Evolutionary conservation across 1,140 invertebrate genomes (phyloP).

Genomic region (Drosophila parabipectinata): DNA sequence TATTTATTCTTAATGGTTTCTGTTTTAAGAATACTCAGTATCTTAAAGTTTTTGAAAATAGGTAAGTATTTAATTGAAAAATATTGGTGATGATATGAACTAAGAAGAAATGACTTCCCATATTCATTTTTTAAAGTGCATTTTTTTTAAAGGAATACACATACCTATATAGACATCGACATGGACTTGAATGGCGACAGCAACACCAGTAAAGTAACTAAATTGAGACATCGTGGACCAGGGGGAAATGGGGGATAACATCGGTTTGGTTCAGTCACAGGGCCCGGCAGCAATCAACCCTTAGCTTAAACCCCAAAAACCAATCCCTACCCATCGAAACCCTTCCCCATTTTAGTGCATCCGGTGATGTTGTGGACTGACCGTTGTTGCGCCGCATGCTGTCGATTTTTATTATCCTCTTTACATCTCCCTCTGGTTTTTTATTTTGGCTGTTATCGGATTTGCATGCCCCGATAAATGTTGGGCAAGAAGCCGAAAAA

Average conservation of each 20-base stretch:
- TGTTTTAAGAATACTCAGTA: no score
- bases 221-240: slow-evolving; percentile 59
- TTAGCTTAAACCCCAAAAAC: slow-evolving; percentile 10
- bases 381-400: slow-evolving; percentile 31
- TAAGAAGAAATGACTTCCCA: background rate
- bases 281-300: slow-evolving; percentile 60
- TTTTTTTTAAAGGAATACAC: background rate
- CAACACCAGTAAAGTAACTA: slow-evolving; percentile 54
- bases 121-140: background rate
- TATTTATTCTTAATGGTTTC: no score
- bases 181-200: slow-evolving; percentile 8
- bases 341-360: slow-evolving; percentile 5
- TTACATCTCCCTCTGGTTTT: slow-evolving; percentile 24
- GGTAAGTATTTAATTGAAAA: no score
- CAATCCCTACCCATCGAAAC: background rate
- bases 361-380: slow-evolving; percentile 35
- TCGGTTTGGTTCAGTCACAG: slow-evolving; percentile 1
- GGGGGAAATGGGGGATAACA: slow-evolving; percentile 12
- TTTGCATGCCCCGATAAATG: slow-evolving; percentile 52
- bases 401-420: slow-evolving; percentile 30
- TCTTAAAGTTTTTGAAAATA: no score
- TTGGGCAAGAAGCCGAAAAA: slow-evolving; percentile 36
- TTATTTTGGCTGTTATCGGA: slow-evolving; percentile 60
- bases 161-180: slow-evolving; percentile 9
- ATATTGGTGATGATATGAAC: no score